Conservation (phyloP, 1,140 invertebrate species). For the Apocrypta bakeri region DNA sequence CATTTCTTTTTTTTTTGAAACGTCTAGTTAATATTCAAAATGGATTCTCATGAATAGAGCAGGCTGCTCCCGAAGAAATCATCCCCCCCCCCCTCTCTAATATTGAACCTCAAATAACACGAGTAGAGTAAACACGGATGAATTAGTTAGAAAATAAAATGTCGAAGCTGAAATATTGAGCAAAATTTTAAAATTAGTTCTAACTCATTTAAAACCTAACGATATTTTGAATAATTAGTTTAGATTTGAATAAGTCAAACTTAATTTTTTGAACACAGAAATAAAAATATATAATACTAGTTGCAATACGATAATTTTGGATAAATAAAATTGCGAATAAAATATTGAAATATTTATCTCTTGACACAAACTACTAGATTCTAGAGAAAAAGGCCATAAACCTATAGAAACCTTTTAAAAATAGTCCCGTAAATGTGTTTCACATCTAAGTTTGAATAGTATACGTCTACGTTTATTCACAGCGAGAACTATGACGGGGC, state of each 20-base stretch:
- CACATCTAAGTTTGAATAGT: not conserved
- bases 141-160: not conserved
- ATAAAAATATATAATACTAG: too few species aligned
- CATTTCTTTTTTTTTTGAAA: slow-evolving; percentile 14
- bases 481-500: not conserved
- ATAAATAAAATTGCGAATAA: too few species aligned
- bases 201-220: too few species aligned
- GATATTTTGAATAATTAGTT: too few species aligned
- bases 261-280: too few species aligned
- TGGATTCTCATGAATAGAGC: slow-evolving; percentile 42
- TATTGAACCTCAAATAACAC: slow-evolving; percentile 19
- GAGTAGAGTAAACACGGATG: not conserved
- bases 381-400: too few species aligned
- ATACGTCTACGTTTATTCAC: not conserved
- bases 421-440: not conserved
- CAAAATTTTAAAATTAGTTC: not conserved
- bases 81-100: slow-evolving; percentile 15
- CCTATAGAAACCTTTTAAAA: not conserved
- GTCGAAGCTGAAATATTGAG: not conserved
- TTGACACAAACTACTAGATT: too few species aligned
- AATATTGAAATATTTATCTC: too few species aligned
- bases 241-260: too few species aligned
- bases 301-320: too few species aligned
- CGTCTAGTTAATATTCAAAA: slow-evolving; percentile 37
- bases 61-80: not conserved